Base-by-base conservation (phyloP, 2,888 invertebrate species). In the Dione vanillae region DNA sequence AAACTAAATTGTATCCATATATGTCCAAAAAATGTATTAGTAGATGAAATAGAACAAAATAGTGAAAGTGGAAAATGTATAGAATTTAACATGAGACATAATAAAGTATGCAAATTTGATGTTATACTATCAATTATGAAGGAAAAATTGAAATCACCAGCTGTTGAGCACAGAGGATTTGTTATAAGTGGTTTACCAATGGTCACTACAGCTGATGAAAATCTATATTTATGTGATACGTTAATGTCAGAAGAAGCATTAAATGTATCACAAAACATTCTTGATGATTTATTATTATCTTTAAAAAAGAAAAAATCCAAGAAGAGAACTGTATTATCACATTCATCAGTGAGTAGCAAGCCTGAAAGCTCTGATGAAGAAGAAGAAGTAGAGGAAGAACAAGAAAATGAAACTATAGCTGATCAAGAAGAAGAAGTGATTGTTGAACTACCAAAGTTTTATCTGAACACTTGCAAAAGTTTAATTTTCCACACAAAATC, bases 141-240 rank as follows among this genome's bases (percentile, higher is more conserved):
- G 75, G 85, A 84, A 65, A 94, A 95, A 78, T 74, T 95, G 1
- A 83, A 89, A 59, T 92, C 92, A 20, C 88, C 92, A 69, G 89
- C 91, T 37, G 89, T 94, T 16, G 82, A 86, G 77, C 94, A 95
- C 78, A 88, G 95, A 79, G 96, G 96, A 10, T 96, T 95, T 88
- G 92, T 96, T 2, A 83, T 96, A 75, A 94, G 95, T 70, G 96
- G 95, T 9, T 85, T 96, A 73, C 96, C 96, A 20, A 81, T 96
- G 47, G 89, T 95, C n/a, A 90, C 94, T 2, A 91, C 93, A 62
- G 79, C 66, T 67, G 82, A 77, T 75, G 78, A 76, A 56, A 70
- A 80, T 41, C 74, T 81, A 73, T 83, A 79, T 76, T 77, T 85
- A 40, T 74, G 82, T 43, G 74, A 80, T 65, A 76, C 78, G 54